Base-by-base conservation (phyloP, 1,140 invertebrate genomes). In the Diabrotica virgifera region DNA sequence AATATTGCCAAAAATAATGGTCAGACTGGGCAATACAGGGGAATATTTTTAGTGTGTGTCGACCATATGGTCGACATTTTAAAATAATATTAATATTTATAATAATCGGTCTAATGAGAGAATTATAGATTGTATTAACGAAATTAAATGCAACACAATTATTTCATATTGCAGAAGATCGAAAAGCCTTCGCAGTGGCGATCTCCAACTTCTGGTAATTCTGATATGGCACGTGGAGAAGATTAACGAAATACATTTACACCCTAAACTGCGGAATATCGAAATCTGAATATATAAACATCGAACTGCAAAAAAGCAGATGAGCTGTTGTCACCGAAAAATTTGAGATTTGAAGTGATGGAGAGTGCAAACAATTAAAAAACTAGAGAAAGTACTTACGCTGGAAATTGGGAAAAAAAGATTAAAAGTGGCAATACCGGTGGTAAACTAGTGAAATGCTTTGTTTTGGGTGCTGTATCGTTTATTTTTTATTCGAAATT, bases 31-130 rank as follows among this genome's bases (percentile, higher is more conserved):
- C n/a, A n/a, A n/a, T n/a, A n/a, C n/a, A n/a, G n/a, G n/a, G n/a
- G n/a, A n/a, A n/a, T n/a, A n/a, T 61, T 61, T 61, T 61, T 61
- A 51, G 59, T 61, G 51, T 36, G 40, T n/a, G 38, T 14, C 59
- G 40, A 38, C 59, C 36, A 57, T n/a, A 55, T 55, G 4, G 52
- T 13, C 13, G 5, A 10, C 9, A 9, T n/a, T 54, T 8, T 54
- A n/a, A 57, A 14, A 14, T 55, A 8, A n/a, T 55, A 55, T n/a
- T n/a, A 5, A 55, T 55, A 13, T 24, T 35, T 57, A 8, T 24
- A 24, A 24, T 24, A 24, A 24, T 24, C 4, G 24, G 24, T 24
- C 24, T 4, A 24, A 24, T 24, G 55, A 57, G 36, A 57, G 8
- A 2, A 36, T 57, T 57, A 57, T 37, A 36, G 8, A 57, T 37